Conservation (phyloP, 2,113 vertebrate genomes). For the Podiceps cristatus region DNA sequence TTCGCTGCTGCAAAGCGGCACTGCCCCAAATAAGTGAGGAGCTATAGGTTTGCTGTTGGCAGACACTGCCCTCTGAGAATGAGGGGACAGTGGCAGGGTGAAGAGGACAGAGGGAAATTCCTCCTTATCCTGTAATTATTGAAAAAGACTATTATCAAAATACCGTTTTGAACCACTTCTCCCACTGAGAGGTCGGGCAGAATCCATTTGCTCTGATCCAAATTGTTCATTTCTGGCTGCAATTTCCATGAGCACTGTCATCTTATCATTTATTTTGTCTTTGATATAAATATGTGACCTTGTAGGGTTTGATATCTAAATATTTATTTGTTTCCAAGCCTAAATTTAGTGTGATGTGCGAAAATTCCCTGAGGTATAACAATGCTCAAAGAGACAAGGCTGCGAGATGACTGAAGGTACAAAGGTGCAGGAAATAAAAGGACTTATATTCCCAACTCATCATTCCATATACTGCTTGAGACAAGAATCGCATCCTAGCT, state of each 20-base stretch:
- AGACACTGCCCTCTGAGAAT: background rate
- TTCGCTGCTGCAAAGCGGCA: background rate
- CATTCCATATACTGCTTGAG: background rate
- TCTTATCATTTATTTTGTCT: background rate
- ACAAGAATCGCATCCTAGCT: background rate
- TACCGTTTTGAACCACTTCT: background rate
- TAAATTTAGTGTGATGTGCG: background rate
- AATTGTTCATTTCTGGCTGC: background rate
- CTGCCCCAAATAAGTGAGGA: background rate
- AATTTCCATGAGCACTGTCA: background rate
- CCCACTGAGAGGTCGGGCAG: background rate
- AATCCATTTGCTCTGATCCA: background rate
- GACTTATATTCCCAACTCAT: conserved; percentile 9
- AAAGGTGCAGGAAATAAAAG: conserved; percentile 15
- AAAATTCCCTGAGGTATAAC: background rate
- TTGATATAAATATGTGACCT: background rate
- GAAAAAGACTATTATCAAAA: background rate
- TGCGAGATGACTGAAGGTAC: background rate
- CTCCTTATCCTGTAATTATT: background rate
- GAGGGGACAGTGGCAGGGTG: background rate
- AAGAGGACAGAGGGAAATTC: background rate
- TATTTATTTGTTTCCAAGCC: conserved; percentile 16
- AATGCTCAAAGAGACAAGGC: conserved; percentile 35
- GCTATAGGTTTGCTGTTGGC: background rate
- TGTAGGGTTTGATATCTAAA: background rate